A percentile compares a stretch with the other conserved stretches of the same genome.
These are phyloP conservation scores for Carassius auratus DNA, from an alignment of 2,113 vertebrate species.

Conservation along the genomic window DNA sequence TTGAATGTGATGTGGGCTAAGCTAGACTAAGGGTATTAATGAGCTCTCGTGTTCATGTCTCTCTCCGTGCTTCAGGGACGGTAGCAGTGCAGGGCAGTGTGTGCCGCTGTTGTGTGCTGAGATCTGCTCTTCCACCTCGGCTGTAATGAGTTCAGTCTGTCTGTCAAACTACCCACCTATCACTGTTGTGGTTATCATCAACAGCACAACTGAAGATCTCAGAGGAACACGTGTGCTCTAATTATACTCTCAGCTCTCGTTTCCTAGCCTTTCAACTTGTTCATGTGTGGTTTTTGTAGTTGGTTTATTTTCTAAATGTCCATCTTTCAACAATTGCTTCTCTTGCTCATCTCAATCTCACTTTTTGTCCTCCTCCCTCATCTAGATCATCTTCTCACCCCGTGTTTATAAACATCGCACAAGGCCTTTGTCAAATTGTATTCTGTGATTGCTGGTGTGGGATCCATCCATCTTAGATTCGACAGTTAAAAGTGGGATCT, in stretches of 20 bases:
- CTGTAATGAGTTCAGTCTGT: conserved; percentile 39
- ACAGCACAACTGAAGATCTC: not conserved
- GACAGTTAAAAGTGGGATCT: conserved; percentile 39
- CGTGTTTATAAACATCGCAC: conserved; percentile 29
- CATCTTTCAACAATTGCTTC: not conserved
- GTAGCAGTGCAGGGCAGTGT: not conserved
- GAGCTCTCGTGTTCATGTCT: conserved; percentile 35
- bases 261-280: not conserved
- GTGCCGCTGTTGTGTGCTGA: conserved; percentile 16
- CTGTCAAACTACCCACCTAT: conserved; percentile 11
- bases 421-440: conserved; percentile 30
- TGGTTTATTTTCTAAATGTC: not conserved
- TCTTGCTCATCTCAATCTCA: not conserved
- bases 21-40: conserved; percentile 34
- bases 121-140: not conserved
- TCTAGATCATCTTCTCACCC: conserved; percentile 6
- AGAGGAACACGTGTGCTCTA: not conserved
- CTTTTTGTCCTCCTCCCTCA: not conserved
- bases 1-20: conserved; percentile 15
- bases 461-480: conserved; percentile 42
- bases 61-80: not conserved
- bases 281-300: not conserved
- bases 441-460: conserved; percentile 45
- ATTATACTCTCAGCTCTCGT: conserved; percentile 7
- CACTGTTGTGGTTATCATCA: not conserved